These are phyloP conservation scores for Blastobasis lacticolella DNA, from an alignment of 2,888 invertebrate species.

Conservation along the genomic window DNA sequence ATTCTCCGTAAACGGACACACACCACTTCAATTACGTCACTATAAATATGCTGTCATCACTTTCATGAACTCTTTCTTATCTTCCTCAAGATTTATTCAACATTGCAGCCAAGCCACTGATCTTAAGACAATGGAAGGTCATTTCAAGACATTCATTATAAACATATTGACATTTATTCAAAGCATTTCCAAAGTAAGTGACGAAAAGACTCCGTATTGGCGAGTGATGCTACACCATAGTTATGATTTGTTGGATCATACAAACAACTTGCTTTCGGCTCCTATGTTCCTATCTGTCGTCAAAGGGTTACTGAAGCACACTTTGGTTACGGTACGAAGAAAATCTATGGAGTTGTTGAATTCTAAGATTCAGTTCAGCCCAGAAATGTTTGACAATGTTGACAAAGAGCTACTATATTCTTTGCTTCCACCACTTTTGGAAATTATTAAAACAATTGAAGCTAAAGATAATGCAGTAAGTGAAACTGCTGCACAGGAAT, in stretches of 20 bases:
- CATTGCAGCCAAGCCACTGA: conserved; percentile 73
- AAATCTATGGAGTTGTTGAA: conserved; percentile 91
- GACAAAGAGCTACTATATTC: conserved; percentile 67
- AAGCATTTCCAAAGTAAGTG: conserved; percentile 75
- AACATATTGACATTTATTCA: conserved; percentile 80
- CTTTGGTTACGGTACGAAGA: conserved; percentile 80
- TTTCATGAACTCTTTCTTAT: conserved; percentile 80
- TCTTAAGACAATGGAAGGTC: conserved; percentile 67
- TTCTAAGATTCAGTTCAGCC: conserved; percentile 82
- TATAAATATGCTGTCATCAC: conserved; percentile 87
- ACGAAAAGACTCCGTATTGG: conserved; percentile 83
- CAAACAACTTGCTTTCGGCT: conserved; percentile 85
- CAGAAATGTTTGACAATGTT: conserved; percentile 74
- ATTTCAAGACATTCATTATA: conserved; percentile 81
- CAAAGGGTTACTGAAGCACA: conserved; percentile 81
- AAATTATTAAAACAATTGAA: conserved; percentile 73
- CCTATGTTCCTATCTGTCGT: conserved; percentile 87
- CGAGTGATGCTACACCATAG: conserved; percentile 84
- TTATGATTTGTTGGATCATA: conserved; percentile 86
- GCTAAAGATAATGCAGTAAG: conserved; percentile 37
- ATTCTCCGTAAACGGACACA: conserved; percentile 77
- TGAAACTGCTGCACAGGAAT: conserved; percentile 67
- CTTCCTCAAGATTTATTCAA: conserved; percentile 79
- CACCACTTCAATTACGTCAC: conserved; percentile 85
- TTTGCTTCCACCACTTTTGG: conserved; percentile 76